Base-by-base conservation (phyloP, 1,140 invertebrate genomes). In the Aphelenchoides besseyi region DNA sequence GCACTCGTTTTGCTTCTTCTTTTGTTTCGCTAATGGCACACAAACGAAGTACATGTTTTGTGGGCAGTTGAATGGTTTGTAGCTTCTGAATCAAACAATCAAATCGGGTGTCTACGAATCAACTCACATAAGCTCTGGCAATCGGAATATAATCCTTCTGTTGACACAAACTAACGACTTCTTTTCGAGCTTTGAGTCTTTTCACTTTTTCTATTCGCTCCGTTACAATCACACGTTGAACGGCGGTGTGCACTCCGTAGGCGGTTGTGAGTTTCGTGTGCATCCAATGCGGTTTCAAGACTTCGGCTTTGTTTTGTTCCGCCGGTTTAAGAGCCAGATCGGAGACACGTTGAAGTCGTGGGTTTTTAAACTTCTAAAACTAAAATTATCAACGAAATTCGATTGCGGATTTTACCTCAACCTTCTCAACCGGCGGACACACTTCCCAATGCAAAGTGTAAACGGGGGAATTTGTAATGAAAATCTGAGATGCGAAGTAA, bases 401-500 rank as follows among this genome's bases (percentile, higher is more conserved):
- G 23, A 72, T n/a, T 53, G 29, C 23, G 28, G 5, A 12, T 48
- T 69, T 72, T 54, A 71, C 70, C 35, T 73, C 72, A 33, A 73
- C 36, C 12, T 37, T 61, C 26, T 54, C 54, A 0, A 12, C 29
- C 28, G 72, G 72, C 26, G 57, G 70, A 32, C 72, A 36, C n/a
- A 75, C 26, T 59, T 73, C 72, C 32, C 41, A 73, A n/a, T 73
- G 70, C 1, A 73, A 57, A 36, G 72, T 62, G 29, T 63, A 72
- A 0, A 73, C 36, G 16, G 72, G 72, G 18, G 71, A 72, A 35
- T 33, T 28, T 18, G 54, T 30, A n/a, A 73, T 64, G 48, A 75
- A 72, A 26, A 63, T 54, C 26, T 33, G 5, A 5, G 55, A 8
- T 5, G 55, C 5, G 18, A 8, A 59, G 26, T 59, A 23, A 28